A percentile compares a stretch with the other conserved stretches of the same genome.
Conservation (phyloP, 2,888 invertebrate species). For the Euspilapteryx auroguttella region DNA sequence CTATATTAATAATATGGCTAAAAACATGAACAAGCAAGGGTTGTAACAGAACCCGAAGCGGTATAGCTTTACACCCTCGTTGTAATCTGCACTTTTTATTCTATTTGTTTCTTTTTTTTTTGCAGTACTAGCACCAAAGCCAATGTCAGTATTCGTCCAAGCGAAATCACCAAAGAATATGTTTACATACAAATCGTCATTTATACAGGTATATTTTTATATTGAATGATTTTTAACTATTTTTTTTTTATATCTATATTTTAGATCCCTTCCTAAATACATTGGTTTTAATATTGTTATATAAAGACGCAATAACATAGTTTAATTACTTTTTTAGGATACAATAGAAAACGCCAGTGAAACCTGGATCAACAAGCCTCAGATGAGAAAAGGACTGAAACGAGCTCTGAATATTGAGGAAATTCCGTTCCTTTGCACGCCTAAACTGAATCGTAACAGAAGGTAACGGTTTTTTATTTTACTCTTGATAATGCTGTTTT, state of each 20-base stretch:
- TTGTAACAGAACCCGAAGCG: too few species aligned
- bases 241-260: too few species aligned
- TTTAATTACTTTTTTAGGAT: constrained; percentile 20
- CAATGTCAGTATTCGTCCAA: constrained; percentile 62
- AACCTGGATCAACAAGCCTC: constrained; percentile 41
- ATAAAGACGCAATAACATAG: too few species aligned
- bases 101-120: constrained; percentile 11
- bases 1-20: too few species aligned
- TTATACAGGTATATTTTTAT: constrained; percentile 34
- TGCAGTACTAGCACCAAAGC: constrained; percentile 55
- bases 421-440: constrained; percentile 66
- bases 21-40: too few species aligned
- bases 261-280: too few species aligned
- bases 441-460: constrained; percentile 31
- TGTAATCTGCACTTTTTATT: too few species aligned
- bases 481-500: too few species aligned
- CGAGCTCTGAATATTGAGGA: constrained; percentile 49
- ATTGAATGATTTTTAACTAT: constrained; percentile 1
- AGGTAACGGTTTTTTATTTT: too few species aligned
- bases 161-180: constrained; percentile 37
- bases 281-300: not conserved
- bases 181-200: constrained; percentile 47
- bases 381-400: constrained; percentile 35
- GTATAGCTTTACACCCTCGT: too few species aligned
- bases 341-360: constrained; percentile 50